Evolutionary conservation across 2,888 invertebrate species (phyloP).

Genomic region (Alentia gelatinosa): DNA sequence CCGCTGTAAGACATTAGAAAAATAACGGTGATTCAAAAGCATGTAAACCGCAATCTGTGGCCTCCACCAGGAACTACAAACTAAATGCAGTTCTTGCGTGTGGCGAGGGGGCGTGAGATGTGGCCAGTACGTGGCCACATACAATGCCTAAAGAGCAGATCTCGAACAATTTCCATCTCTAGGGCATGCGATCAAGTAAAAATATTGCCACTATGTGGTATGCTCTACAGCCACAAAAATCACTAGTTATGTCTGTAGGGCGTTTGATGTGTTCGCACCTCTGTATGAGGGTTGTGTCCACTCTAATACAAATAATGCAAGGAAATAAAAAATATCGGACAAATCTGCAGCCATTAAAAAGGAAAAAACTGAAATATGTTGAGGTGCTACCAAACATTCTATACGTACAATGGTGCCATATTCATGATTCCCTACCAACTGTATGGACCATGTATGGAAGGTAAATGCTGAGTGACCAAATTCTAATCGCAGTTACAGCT

Average conservation of each 20-base stretch:
- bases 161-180: not conserved
- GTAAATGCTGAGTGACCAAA: not conserved
- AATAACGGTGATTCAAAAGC: not conserved
- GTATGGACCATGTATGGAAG: not conserved
- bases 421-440: not conserved
- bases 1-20: constrained; percentile 51
- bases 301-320: constrained; percentile 15
- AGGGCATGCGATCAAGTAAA: not conserved
- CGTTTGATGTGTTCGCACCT: no score
- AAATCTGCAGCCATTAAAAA: not conserved
- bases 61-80: not conserved
- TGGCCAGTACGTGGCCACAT: not conserved
- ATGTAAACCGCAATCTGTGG: not conserved
- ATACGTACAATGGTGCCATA: not conserved
- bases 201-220: not conserved
- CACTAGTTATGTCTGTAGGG: not conserved
- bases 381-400: constrained; percentile 22
- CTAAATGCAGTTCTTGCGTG: not conserved
- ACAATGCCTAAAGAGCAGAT: not conserved
- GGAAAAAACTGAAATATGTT: not conserved
- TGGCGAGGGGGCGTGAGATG: not conserved
- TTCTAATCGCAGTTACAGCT: not conserved
- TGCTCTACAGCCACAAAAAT: not conserved
- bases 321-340: not conserved
- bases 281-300: not conserved